Evolutionary conservation across 2,888 invertebrate genomes (phyloP).

Genomic region (Drosophila atripex): DNA sequence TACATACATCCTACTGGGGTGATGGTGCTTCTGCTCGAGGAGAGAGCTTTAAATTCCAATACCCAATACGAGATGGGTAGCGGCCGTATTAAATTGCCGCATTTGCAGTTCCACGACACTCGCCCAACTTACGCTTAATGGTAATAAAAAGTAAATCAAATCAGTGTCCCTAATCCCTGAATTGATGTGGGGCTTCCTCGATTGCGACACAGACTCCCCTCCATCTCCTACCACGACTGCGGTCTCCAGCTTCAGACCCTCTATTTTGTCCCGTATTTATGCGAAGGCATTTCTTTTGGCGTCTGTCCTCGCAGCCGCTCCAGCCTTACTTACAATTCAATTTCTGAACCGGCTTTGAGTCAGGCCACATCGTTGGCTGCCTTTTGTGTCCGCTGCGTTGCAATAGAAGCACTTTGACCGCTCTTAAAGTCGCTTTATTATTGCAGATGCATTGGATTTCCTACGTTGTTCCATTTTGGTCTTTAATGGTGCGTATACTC

Average conservation of each 20-base stretch:
- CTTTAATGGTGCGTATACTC: constrained; percentile 9
- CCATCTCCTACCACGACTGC: background rate
- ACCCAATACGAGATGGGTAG: constrained; percentile 37
- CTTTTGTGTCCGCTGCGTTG: constrained; percentile 28
- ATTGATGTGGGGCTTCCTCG: constrained; percentile 76
- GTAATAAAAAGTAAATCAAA: constrained; percentile 82
- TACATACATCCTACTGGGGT: background rate
- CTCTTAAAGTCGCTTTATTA: constrained; percentile 31
- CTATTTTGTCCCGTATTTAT: constrained; percentile 65
- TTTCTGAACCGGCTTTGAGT: constrained; percentile 59
- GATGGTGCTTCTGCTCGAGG: constrained; percentile 9
- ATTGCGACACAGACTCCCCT: constrained; percentile 41
- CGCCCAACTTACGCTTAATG: constrained; percentile 73
- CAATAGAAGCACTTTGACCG: constrained; percentile 33
- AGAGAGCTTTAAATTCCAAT: constrained; percentile 69
- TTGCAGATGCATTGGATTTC: constrained; percentile 21
- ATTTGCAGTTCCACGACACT: constrained; percentile 52
- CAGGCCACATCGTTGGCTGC: constrained; percentile 50
- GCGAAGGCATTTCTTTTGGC: constrained; percentile 67
- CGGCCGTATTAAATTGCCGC: constrained; percentile 57
- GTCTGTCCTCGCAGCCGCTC: constrained; percentile 33
- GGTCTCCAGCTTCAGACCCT: constrained; percentile 11
- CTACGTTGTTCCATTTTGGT: background rate
- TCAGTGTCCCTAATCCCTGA: constrained; percentile 81
- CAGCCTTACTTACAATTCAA: constrained; percentile 73